Conservation (phyloP, 2,888 invertebrate species). For the Phrixothrix hirtus region DNA sequence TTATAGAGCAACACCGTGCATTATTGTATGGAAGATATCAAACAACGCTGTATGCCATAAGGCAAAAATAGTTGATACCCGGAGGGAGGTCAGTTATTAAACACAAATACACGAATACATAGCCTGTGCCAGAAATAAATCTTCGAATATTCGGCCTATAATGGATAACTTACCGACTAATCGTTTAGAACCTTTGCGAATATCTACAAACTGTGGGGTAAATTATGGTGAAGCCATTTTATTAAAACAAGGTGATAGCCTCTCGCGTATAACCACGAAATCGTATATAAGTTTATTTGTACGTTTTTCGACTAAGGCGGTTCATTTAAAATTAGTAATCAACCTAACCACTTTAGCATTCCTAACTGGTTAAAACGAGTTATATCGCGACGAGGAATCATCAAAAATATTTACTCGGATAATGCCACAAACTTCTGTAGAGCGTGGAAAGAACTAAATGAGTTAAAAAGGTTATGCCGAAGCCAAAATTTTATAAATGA, state of each 20-base stretch:
- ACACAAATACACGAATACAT: conserved; percentile 29
- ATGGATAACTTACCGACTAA: no score
- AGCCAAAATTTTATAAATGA: not conserved
- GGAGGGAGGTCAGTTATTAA: conserved; percentile 27
- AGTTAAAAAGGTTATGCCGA: not conserved
- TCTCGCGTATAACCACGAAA: conserved; percentile 29
- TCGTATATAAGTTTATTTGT: conserved; percentile 39
- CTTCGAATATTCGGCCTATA: no score
- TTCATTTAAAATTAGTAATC: conserved; percentile 43
- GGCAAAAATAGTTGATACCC: conserved; percentile 36
- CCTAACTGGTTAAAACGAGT: conserved; percentile 41
- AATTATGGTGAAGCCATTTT: conserved; percentile 37
- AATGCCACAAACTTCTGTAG: conserved; percentile 47
- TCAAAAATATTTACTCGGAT: conserved; percentile 40
- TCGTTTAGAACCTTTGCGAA: conserved; percentile 13
- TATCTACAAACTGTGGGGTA: conserved; percentile 28
- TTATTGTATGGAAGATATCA: conserved; percentile 32
- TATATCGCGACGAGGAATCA: conserved; percentile 38
- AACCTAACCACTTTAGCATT: conserved; percentile 41
- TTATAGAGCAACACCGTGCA: conserved; percentile 24
- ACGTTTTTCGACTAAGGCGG: conserved; percentile 38
- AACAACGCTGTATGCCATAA: conserved; percentile 24
- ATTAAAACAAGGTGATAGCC: conserved; percentile 21
- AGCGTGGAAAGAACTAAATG: conserved; percentile 25
- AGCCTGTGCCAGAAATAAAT: conserved; percentile 19